Percentiles rank a stretch among this genome's conserved stretches.
Conservation (phyloP, 2,888 invertebrate species). For the Gymnocheta viridis region DNA sequence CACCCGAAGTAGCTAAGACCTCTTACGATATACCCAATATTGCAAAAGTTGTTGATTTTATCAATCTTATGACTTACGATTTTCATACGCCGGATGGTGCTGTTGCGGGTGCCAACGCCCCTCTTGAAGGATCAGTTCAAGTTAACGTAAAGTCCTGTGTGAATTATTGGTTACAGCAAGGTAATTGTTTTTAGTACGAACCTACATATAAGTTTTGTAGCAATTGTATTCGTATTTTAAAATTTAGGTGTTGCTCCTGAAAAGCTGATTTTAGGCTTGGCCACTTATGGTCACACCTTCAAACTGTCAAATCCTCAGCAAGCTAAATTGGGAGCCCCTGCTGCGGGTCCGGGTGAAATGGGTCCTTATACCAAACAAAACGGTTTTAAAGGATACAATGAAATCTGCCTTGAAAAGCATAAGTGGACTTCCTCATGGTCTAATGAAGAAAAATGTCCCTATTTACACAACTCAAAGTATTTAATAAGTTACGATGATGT, state of each 20-base stretch:
- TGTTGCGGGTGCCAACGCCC: slow-evolving; percentile 74
- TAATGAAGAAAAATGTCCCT: background rate
- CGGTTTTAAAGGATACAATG: slow-evolving; percentile 89
- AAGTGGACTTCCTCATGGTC: slow-evolving; percentile 31
- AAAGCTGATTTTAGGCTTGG: slow-evolving; percentile 88
- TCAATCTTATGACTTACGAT: slow-evolving; percentile 78
- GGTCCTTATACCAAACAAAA: slow-evolving; percentile 85
- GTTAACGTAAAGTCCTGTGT: slow-evolving; percentile 93
- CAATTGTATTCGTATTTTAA: background rate
- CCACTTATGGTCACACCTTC: slow-evolving; percentile 88
- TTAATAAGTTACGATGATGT: slow-evolving; percentile 96
- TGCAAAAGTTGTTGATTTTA: slow-evolving; percentile 73
- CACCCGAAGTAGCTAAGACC: slow-evolving; percentile 67
- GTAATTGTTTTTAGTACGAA: slow-evolving; percentile 80
- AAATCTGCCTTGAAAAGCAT: slow-evolving; percentile 82
- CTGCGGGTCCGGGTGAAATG: slow-evolving; percentile 69
- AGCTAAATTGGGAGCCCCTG: slow-evolving; percentile 20
- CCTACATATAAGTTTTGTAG: background rate
- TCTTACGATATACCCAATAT: slow-evolving; percentile 76
- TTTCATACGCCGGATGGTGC: slow-evolving; percentile 71
- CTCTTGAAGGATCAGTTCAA: slow-evolving; percentile 82
- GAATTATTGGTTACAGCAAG: slow-evolving; percentile 91
- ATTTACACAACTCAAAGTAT: slow-evolving; percentile 90
- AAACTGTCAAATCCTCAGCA: slow-evolving; percentile 82
- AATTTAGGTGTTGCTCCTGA: slow-evolving; percentile 83